Conservation (phyloP, 2,888 invertebrate genomes). For the Aproaerema taeniolella region DNA sequence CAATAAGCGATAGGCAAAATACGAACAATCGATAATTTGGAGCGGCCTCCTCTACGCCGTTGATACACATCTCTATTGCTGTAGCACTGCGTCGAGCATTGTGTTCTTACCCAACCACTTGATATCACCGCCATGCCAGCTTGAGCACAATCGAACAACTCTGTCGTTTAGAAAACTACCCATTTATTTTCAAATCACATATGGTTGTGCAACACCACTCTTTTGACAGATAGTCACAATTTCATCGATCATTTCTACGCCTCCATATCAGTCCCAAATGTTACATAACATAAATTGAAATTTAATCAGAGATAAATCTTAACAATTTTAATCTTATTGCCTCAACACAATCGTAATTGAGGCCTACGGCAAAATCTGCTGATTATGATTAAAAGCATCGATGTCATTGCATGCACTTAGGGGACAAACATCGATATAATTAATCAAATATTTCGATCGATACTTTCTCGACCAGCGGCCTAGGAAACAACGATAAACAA, state of each 20-base stretch:
- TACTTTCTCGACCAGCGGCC: conserved; percentile 38
- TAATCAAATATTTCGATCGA: conserved; percentile 55
- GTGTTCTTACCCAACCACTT: conserved; percentile 23
- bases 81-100: conserved; percentile 24
- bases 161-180: no score
- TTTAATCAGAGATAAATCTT: no score
- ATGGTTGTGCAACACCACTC: no score
- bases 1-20: conserved; percentile 22
- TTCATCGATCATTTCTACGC: no score
- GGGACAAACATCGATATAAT: conserved; percentile 56
- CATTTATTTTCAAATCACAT: no score
- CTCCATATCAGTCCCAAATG: no score
- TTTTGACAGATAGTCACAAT: no score
- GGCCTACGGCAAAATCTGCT: conserved; percentile 24
- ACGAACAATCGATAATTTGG: conserved; percentile 53
- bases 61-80: conserved; percentile 39
- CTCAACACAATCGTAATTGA: no score
- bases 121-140: no score
- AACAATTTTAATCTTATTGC: no score
- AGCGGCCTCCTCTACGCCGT: conserved; percentile 28
- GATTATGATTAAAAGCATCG: conserved; percentile 37
- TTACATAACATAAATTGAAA: no score
- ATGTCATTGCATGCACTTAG: conserved; percentile 60
- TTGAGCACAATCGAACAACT: no score
- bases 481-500: conserved; percentile 68